A percentile compares a stretch with the other conserved stretches of the same genome.
Evolutionary conservation across 2,113 vertebrate species (phyloP).

Genomic region (Rana temporaria): DNA sequence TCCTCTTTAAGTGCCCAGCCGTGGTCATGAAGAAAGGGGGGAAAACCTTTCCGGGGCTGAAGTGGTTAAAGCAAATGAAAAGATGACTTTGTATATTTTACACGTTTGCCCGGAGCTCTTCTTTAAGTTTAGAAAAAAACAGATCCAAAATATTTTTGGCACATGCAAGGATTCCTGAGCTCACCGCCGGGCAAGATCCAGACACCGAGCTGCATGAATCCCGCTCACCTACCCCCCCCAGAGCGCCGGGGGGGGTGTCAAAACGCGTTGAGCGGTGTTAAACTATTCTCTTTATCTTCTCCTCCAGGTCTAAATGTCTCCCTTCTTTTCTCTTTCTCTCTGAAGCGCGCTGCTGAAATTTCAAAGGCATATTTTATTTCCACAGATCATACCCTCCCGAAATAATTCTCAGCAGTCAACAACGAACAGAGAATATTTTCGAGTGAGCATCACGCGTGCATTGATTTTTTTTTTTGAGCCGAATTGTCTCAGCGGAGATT

Average conservation of each 20-base stretch:
- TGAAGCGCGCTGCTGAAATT: neutral
- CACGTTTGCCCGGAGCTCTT: no score
- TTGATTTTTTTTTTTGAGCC: constrained; percentile 21
- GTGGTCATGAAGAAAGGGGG: no score
- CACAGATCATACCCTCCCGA: neutral
- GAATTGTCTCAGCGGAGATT: constrained; percentile 31
- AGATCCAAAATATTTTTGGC: no score
- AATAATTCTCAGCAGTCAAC: constrained; percentile 17
- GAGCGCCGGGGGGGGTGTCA: neutral
- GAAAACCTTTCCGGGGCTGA: no score
- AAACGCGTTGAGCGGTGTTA: neutral
- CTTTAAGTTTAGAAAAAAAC: no score
- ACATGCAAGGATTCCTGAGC: no score
- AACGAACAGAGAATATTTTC: constrained; percentile 14
- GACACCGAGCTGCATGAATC: no score
- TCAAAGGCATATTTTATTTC: neutral
- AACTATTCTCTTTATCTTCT: neutral
- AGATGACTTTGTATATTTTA: no score
- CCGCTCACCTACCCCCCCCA: no score
- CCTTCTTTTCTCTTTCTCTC: neutral
- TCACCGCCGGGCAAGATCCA: no score
- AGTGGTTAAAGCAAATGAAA: no score
- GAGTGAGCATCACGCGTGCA: neutral
- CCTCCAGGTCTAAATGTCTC: neutral
- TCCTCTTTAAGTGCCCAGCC: no score